phyloP scores from a whole-genome alignment of 1,140 invertebrate species.

The Drosophila punjabiensis region DNA sequence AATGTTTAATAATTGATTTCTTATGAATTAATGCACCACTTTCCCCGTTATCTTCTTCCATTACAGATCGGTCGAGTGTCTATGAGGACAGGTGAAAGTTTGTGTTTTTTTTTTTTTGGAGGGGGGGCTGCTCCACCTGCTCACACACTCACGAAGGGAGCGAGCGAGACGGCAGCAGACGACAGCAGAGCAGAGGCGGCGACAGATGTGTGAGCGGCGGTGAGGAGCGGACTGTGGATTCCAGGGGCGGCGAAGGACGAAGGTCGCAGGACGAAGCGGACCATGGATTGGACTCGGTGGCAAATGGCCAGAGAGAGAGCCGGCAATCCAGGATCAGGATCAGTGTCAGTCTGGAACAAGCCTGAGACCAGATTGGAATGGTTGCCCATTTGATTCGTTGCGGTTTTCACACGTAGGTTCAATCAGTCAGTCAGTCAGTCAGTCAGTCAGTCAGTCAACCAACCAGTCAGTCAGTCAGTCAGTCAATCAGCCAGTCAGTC shows the following conservation, averaged over 20 bases:
- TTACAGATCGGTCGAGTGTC: conserved; percentile 39
- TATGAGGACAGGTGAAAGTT: conserved; percentile 45
- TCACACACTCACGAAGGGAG: conserved; percentile 26
- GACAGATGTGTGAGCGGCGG: conserved; percentile 39
- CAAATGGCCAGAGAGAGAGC: conserved; percentile 77
- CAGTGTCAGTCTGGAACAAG: conserved; percentile 39
- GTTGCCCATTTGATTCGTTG: conserved; percentile 54
- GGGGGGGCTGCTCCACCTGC: conserved; percentile 29
- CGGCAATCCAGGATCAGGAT: conserved; percentile 61
- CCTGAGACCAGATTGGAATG: conserved; percentile 45
- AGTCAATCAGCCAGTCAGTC: conserved; percentile 18
- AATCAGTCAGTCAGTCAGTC: conserved; percentile 41
- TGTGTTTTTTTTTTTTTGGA: conserved; percentile 38
- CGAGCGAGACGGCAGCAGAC: conserved; percentile 16
- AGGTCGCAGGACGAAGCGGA: conserved; percentile 46
- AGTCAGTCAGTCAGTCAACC: conserved; percentile 24
- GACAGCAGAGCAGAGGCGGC: not conserved
- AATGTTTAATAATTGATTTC: no score
- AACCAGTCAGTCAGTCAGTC: conserved; percentile 32
- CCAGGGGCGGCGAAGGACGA: conserved; percentile 19
- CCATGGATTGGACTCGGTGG: conserved; percentile 85
- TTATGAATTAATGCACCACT: no score
- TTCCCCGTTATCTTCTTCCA: not conserved
- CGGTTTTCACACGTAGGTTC: conserved; percentile 48
- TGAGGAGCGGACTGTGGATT: conserved; percentile 45